These are phyloP conservation scores for Heterotis niloticus DNA, from an alignment of 2,113 vertebrate species.

Conservation along the genomic window DNA sequence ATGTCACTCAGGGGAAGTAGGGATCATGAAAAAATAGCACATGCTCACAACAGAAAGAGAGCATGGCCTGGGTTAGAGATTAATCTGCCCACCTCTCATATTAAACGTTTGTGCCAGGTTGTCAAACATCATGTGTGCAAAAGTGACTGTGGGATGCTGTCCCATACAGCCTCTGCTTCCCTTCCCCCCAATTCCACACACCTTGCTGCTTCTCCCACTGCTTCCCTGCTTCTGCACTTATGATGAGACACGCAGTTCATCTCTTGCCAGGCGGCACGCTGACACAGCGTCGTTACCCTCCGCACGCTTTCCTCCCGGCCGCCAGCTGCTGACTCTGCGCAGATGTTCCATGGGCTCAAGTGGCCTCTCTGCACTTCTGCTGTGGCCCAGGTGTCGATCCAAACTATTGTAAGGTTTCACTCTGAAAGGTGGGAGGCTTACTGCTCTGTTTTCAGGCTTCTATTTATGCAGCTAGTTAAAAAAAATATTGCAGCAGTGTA, in stretches of 20 bases:
- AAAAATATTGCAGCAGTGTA: no score
- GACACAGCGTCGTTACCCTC: conserved; percentile 8
- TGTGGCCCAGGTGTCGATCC: no score
- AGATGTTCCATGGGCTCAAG: conserved; percentile 8
- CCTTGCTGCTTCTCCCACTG: no score
- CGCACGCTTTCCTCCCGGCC: background rate
- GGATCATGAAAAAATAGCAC: no score
- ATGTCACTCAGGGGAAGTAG: no score
- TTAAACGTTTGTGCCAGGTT: background rate
- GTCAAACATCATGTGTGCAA: background rate
- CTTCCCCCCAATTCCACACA: background rate
- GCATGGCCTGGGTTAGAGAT: no score
- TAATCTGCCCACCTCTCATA: no score
- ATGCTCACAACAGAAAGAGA: no score
- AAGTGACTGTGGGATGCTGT: background rate
- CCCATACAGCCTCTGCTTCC: background rate
- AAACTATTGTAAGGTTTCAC: background rate
- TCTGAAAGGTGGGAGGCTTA: background rate
- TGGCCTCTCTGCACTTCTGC: background rate
- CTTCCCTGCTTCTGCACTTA: background rate
- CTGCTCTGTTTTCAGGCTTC: background rate
- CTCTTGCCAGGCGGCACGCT: background rate
- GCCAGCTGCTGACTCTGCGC: conserved; percentile 13
- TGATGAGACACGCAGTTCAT: background rate
- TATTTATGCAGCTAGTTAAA: background rate